Evolutionary conservation across 2,113 vertebrate species (phyloP).

Genomic region (Ivindomyrus marchei): DNA sequence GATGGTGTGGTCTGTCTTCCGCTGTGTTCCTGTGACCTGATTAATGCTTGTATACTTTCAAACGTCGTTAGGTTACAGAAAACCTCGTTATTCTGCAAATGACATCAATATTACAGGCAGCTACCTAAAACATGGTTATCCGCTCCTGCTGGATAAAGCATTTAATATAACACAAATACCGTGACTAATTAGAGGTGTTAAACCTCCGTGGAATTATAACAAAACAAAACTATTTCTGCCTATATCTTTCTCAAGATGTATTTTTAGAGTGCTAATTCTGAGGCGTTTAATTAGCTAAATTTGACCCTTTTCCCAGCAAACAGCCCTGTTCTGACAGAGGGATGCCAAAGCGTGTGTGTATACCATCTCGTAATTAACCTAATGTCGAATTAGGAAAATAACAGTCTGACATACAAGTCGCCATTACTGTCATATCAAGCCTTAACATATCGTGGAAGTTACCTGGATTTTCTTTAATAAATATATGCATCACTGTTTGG

Average conservation of each 20-base stretch:
- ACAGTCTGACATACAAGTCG: too few species aligned
- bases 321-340: not conserved
- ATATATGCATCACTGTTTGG: not conserved
- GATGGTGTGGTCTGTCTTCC: not conserved
- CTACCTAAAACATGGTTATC: not conserved
- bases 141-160: not conserved
- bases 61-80: not conserved
- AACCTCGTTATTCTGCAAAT: not conserved
- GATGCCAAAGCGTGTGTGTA: not conserved
- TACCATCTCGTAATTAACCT: not conserved
- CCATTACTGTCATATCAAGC: not conserved
- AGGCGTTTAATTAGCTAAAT: not conserved
- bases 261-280: constrained; percentile 5
- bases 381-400: not conserved
- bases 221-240: not conserved
- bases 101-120: not conserved
- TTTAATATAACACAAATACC: not conserved
- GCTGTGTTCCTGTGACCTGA: not conserved
- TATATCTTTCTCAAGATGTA: not conserved
- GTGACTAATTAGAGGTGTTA: not conserved
- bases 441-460: not conserved
- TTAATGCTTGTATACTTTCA: not conserved
- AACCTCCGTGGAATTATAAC: not conserved
- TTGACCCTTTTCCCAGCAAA: not conserved
- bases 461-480: not conserved